Base-by-base conservation (phyloP, 2,113 vertebrate species). In the Nesospiza acunhae region DNA sequence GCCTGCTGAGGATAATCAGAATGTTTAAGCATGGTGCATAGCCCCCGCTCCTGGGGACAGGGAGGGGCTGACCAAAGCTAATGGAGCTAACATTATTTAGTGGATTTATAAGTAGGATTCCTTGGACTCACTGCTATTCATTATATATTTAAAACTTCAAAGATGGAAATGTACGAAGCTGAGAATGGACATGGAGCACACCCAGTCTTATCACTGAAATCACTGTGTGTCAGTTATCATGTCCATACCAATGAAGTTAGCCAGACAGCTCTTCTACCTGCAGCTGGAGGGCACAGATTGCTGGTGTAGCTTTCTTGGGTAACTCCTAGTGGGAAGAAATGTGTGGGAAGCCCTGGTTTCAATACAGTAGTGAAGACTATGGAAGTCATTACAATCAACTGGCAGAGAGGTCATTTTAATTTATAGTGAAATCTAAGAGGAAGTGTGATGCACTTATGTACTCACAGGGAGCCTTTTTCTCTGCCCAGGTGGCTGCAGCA, bases 181-280 rank as follows among this genome's bases (percentile, higher is more conserved):
- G 60, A 86, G n/a, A 55, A 66, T 49, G 35, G 33, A 55, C 24
- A 63, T 10, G 13, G 39, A 77, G 41, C 50, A 80, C 39, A 31
- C 26, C 20, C 4, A 6, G 11, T 31, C 87, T 87, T 88, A 63
- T 37, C 30, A 80, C 1, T 58, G 35, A 73, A 67, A 80, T 84
- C 14, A 30, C 4, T 0, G 0, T 15, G 10, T 79, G 46, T 66
- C 63, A 62, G 23, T 93, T 87, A 87, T 15, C 0, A 0, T 42
- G 79, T 35, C 50, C 70, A 4, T 50, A 39, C 33, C 77, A 63
- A 91, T 1, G 4, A 72, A 77, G 39, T 85, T 86, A 58, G 58
- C 82, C 49, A 89, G 50, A 28, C 47, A 49, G 4, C 31, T 91
- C 69, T 72, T 75, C 82, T 53, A 0, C 39, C 23, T 75, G 39